These are phyloP conservation scores for Zootermopsis nevadensis DNA, from an alignment of 2,888 invertebrate species.

Conservation along the genomic window DNA sequence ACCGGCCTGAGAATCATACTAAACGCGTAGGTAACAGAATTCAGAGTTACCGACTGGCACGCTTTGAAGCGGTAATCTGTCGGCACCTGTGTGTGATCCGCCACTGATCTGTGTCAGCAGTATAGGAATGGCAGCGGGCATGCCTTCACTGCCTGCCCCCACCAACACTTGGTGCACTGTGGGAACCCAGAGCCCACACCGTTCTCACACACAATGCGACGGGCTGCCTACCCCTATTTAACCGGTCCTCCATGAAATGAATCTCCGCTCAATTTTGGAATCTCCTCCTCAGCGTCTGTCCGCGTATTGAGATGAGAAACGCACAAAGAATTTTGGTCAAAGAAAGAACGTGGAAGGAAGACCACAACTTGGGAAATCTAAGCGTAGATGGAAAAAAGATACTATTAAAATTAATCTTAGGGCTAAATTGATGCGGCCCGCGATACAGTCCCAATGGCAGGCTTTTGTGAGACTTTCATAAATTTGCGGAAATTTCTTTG, in stretches of 20 bases:
- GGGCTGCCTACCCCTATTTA: constrained; percentile 5
- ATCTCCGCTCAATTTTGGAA: background rate
- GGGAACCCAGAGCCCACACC: constrained; percentile 35
- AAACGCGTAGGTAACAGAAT: too few species aligned
- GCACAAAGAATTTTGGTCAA: too few species aligned
- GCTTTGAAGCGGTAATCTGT: background rate
- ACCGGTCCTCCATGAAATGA: background rate
- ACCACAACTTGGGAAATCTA: too few species aligned
- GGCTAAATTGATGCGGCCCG: too few species aligned
- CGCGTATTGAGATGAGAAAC: background rate
- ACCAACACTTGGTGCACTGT: constrained; percentile 24
- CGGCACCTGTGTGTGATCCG: background rate
- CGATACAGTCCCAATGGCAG: too few species aligned
- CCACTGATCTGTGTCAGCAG: constrained; percentile 22
- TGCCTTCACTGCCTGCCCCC: constrained; percentile 25
- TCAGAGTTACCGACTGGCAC: too few species aligned
- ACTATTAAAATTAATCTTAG: too few species aligned
- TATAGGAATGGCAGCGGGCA: constrained; percentile 2
- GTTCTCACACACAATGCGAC: constrained; percentile 45
- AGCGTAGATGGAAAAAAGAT: too few species aligned
- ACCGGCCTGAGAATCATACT: too few species aligned
- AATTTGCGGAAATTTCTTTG: too few species aligned
- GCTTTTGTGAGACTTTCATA: too few species aligned
- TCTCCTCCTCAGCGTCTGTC: background rate
- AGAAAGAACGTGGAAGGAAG: too few species aligned